These are phyloP conservation scores for Austrofundulus limnaeus DNA, from an alignment of 2,113 vertebrate genomes.

Conservation along the genomic window DNA sequence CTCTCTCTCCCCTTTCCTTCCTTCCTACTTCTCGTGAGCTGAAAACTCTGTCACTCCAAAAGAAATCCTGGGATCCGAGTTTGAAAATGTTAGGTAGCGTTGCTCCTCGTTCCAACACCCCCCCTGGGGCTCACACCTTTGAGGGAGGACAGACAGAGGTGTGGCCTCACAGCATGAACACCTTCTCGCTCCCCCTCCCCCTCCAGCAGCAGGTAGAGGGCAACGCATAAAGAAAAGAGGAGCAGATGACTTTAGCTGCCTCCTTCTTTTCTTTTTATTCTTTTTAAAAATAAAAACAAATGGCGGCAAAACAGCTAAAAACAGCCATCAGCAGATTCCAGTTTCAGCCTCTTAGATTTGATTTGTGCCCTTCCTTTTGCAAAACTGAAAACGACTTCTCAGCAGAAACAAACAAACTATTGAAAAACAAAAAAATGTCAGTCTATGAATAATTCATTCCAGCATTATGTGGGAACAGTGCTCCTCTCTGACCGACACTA, in stretches of 20 bases:
- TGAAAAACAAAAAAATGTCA: conserved; percentile 54
- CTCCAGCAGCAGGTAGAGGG: conserved; percentile 59
- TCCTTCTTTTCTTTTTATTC: conserved; percentile 34
- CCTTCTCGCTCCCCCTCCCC: conserved; percentile 68
- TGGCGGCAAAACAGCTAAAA: not conserved
- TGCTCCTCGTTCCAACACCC: conserved; percentile 69
- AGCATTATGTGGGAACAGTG: conserved; percentile 37
- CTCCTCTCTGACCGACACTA: conserved; percentile 22
- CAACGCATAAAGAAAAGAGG: conserved; percentile 10
- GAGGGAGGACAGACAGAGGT: conserved; percentile 70
- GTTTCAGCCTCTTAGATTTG: not conserved
- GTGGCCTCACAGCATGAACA: conserved; percentile 77
- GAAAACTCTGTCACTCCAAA: conserved; percentile 8
- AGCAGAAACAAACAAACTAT: conserved; percentile 41
- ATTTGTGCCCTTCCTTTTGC: conserved; percentile 10
- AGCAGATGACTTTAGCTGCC: conserved; percentile 1
- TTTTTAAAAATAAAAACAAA: conserved; percentile 16
- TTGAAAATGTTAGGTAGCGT: conserved; percentile 16
- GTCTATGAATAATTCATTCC: conserved; percentile 61
- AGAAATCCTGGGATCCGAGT: conserved; percentile 4
- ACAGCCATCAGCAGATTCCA: not conserved
- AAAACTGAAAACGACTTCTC: conserved; percentile 10
- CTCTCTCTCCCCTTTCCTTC: conserved; percentile 35
- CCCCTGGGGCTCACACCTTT: conserved; percentile 79
- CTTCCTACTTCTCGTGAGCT: conserved; percentile 28